phyloP scores from a whole-genome alignment of 2,888 invertebrate genomes.

The Drosophila hawaiiensis region DNA sequence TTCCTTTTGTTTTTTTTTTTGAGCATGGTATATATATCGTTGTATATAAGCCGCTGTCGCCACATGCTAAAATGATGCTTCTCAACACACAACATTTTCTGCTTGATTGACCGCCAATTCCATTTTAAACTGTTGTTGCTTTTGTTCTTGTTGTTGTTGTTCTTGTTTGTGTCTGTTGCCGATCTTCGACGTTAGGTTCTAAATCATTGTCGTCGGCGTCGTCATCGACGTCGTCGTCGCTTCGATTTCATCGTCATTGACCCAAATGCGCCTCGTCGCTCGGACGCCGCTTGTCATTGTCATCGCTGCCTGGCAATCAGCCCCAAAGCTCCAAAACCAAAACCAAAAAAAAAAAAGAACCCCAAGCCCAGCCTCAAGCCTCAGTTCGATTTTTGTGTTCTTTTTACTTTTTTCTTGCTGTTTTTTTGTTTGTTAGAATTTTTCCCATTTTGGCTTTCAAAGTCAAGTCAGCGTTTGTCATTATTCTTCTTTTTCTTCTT shows the following conservation, averaged over 20 bases:
- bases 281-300: constrained; percentile 75
- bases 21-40: constrained; percentile 1
- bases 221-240: constrained; percentile 54
- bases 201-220: constrained; percentile 63
- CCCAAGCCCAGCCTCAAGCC: constrained; percentile 18
- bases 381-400: constrained; percentile 9
- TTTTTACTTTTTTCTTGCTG: constrained; percentile 1
- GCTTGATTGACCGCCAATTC: constrained; percentile 73
- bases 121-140: constrained; percentile 37
- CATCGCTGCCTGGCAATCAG: constrained; percentile 42
- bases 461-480: constrained; percentile 56
- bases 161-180: constrained; percentile 28
- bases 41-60: constrained; percentile 60
- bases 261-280: constrained; percentile 76
- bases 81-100: constrained; percentile 69
- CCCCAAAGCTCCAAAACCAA: constrained; percentile 8
- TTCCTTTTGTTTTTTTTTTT: background rate
- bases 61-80: constrained; percentile 77
- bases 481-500: constrained; percentile 2
- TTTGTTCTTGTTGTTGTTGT: constrained; percentile 16
- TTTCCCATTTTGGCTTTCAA: constrained; percentile 59
- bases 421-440: constrained; percentile 36
- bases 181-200: constrained; percentile 64
- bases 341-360: background rate
- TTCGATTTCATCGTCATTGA: constrained; percentile 79